Evolutionary conservation across 1,140 invertebrate species (phyloP).

Genomic region (Hylaeus volcanicus): DNA sequence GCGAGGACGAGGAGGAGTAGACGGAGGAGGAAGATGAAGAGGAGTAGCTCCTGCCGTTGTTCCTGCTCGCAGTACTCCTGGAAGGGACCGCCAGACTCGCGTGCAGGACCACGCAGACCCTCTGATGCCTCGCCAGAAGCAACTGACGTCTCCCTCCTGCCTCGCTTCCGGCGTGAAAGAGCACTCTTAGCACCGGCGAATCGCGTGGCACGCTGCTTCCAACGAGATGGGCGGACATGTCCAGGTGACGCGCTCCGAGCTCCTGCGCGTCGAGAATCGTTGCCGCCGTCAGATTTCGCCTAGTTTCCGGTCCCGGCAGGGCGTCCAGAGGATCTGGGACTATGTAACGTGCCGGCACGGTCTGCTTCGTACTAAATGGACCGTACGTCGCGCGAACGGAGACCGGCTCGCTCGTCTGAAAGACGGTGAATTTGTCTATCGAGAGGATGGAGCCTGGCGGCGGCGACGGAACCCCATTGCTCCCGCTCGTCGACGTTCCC

Average conservation of each 20-base stretch:
- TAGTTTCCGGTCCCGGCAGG: slow-evolving; percentile 69
- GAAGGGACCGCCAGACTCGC: slow-evolving; percentile 81
- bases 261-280: slow-evolving; percentile 84
- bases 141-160: slow-evolving; percentile 83
- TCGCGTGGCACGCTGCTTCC: slow-evolving; percentile 90
- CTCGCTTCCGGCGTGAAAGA: slow-evolving; percentile 94
- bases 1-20: slow-evolving; percentile 22
- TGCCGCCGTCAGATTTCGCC: slow-evolving; percentile 67
- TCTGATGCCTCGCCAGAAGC: slow-evolving; percentile 80
- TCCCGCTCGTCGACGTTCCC: slow-evolving; percentile 36
- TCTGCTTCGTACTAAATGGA: slow-evolving; percentile 95
- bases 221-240: slow-evolving; percentile 95
- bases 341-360: slow-evolving; percentile 93
- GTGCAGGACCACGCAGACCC: slow-evolving; percentile 88
- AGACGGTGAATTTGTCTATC: slow-evolving; percentile 91
- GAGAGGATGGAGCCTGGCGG: slow-evolving; percentile 84
- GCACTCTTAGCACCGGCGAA: slow-evolving; percentile 91
- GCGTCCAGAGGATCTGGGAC: slow-evolving; percentile 88
- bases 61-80: slow-evolving; percentile 36
- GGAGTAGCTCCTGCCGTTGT: slow-evolving; percentile 43
- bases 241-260: slow-evolving; percentile 87
- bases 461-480: slow-evolving; percentile 71
- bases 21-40: slow-evolving; percentile 44
- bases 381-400: slow-evolving; percentile 94
- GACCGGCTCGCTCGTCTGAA: slow-evolving; percentile 92